Percentiles rank a stretch among this genome's conserved stretches.
Conservation (phyloP, 1,140 invertebrate species). For the Acyrthosiphon pisum region DNA sequence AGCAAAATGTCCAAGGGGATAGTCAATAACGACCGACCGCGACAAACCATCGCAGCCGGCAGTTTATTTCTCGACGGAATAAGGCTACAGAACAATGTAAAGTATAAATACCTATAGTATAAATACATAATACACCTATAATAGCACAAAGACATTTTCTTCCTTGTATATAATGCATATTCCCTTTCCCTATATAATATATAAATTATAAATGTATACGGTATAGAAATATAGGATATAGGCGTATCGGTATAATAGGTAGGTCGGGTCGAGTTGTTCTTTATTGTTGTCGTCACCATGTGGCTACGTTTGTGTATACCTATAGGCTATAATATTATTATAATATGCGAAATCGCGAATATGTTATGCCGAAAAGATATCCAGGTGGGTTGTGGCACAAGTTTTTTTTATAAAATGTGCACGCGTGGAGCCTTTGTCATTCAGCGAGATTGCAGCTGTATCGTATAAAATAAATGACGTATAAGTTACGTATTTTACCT, state of each 20-base stretch:
- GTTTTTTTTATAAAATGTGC: background rate
- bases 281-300: background rate
- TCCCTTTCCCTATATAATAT: no score
- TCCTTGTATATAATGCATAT: background rate
- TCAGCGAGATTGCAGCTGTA: background rate
- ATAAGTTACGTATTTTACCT: no score
- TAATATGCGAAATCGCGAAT: background rate
- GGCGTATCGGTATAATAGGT: background rate
- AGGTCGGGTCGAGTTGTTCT: background rate
- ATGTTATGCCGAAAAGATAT: background rate
- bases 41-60: background rate
- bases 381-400: background rate
- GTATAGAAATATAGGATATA: no score
- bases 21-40: background rate
- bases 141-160: background rate
- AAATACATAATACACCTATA: background rate
- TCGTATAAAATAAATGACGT: no score
- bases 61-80: background rate
- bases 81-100: constrained; percentile 2
- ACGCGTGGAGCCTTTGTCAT: background rate
- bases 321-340: no score
- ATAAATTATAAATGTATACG: no score
- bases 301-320: background rate
- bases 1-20: constrained; percentile 37
- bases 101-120: background rate